Base-by-base conservation (phyloP, 2,113 vertebrate species). In the Psittacula cyanocephala region DNA sequence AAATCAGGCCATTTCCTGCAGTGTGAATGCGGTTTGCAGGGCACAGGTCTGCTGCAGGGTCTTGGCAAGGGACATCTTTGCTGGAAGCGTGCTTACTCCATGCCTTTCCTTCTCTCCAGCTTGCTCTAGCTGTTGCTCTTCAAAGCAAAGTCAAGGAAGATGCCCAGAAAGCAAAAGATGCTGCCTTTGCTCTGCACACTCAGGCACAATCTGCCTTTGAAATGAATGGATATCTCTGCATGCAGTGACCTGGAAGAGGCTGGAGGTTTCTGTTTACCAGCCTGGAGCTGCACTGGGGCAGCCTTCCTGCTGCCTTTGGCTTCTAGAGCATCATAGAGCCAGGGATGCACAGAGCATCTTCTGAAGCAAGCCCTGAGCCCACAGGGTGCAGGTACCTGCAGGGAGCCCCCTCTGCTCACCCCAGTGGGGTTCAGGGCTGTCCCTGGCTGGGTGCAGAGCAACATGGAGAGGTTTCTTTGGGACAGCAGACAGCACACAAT, bases 21-120 rank as follows among this genome's bases (percentile, higher is more conserved):
- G 33, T 4, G 19, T 46, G 31, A 75, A 27, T 0, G 3, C 3
- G 5, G 23, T 46, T 71, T 89, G 31, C 74, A 50, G 44, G 23
- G 44, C 19, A 43, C 41, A 31, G 62, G 11, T 76, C 23, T 63
- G 24, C 52, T 78, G 33, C 2, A 6, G 24, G 43, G 39, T 80
- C 63, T 82, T 3, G 2, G 31, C 25, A 24, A 1, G 2, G 35
- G 35, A 49, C 9, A 9, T 9, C 33, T 63, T 71, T 3, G 1
- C 31, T 79, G 70, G 18, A 62, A 43, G 17, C 1, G 10, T 47
- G 35, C n/a, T 68, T 63, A 14, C 9, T 25, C 28, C 41, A 5
- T 80, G 52, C 47, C n/a, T 39, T 81, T 50, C 44, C n/a, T 1
- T 49, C 28, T 91, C 71, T 86, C 71, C 20, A 63, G 17, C 57